Evolutionary conservation across 2,797 vertebrate species (phyloP).

Genomic region (Gambelia wislizenii): DNA sequence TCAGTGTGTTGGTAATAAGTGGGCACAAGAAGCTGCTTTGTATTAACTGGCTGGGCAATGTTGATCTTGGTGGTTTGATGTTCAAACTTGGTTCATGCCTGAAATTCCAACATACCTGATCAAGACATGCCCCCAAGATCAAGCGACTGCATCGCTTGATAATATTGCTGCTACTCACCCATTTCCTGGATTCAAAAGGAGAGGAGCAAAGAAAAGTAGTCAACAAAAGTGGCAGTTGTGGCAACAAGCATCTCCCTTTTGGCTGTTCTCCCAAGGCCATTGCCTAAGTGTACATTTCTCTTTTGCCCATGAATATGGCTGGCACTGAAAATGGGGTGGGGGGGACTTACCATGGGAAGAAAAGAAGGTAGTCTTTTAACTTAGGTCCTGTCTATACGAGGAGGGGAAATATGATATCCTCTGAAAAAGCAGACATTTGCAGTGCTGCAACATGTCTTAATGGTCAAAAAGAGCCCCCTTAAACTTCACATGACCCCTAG

Average conservation of each 20-base stretch:
- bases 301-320: neutral
- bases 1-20: neutral
- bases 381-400: too few relatives aligned
- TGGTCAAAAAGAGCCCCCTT: too few relatives aligned
- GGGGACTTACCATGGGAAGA: neutral
- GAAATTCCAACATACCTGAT: neutral
- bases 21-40: neutral
- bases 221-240: neutral
- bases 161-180: neutral
- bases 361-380: neutral
- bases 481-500: too few relatives aligned
- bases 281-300: constrained; percentile 7
- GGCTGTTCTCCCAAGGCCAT: neutral
- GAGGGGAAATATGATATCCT: too few relatives aligned
- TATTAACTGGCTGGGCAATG: neutral
- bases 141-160: neutral
- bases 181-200: neutral
- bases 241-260: neutral
- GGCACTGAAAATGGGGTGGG: neutral
- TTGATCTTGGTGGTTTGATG: too few relatives aligned
- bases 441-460: too few relatives aligned
- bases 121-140: neutral
- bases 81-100: neutral
- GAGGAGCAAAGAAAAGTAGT: neutral
- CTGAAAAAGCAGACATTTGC: too few relatives aligned